phyloP scores from a whole-genome alignment of 2,113 vertebrate genomes.

The Paracanthobrama guichenoti region DNA sequence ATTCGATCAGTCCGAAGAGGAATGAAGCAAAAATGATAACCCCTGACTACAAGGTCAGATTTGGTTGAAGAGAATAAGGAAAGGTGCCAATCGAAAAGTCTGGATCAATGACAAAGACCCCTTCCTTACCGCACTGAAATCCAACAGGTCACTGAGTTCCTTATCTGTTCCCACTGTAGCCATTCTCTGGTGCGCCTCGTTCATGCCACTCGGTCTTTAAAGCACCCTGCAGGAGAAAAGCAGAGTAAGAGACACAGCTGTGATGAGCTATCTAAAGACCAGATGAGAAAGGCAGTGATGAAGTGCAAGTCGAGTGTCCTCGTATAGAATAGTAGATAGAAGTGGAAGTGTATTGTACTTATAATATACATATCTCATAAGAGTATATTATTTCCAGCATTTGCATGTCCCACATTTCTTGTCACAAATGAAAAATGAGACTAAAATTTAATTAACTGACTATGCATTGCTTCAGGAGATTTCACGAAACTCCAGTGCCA shows the following conservation, averaged over 20 bases:
- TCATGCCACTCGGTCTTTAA: constrained; percentile 89
- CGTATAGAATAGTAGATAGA: neutral
- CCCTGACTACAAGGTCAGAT: constrained; percentile 8
- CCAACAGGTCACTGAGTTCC: constrained; percentile 98
- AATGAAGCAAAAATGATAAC: neutral
- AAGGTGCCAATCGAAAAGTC: constrained; percentile 10
- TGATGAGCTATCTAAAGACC: constrained; percentile 21
- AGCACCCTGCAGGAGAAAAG: constrained; percentile 80
- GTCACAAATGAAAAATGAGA: neutral
- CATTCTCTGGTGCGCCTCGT: constrained; percentile 95
- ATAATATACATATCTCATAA: constrained; percentile 7
- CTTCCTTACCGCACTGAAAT: constrained; percentile 97
- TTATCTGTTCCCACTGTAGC: constrained; percentile 97
- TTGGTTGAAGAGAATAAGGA: neutral
- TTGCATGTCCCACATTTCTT: neutral
- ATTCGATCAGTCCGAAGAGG: neutral
- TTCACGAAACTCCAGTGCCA: neutral
- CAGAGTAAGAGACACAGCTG: neutral
- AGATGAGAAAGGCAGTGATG: constrained; percentile 32
- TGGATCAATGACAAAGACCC: constrained; percentile 36
- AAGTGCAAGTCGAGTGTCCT: neutral
- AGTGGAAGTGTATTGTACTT: neutral
- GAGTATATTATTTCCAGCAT: neutral
- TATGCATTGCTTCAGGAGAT: neutral
- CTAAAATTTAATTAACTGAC: constrained; percentile 1